phyloP scores from a whole-genome alignment of 2,888 invertebrate genomes.

The Leptinotarsa haldemani region DNA sequence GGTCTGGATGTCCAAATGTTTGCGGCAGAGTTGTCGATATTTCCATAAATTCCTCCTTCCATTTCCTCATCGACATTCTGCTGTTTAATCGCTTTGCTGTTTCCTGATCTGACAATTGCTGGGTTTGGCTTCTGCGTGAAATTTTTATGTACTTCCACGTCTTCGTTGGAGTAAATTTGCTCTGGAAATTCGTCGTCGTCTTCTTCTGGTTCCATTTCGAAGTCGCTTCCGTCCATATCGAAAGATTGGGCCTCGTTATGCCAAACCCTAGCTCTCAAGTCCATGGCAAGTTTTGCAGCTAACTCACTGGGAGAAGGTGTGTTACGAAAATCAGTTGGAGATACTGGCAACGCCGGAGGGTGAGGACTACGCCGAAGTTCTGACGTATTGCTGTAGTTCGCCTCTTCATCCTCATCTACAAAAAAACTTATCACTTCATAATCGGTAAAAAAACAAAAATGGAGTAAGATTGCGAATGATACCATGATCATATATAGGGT shows the following conservation, averaged over 20 bases:
- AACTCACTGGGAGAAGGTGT: conserved; percentile 9
- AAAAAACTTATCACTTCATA: no score
- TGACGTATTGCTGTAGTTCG: background rate
- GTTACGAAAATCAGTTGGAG: background rate
- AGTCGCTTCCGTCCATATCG: background rate
- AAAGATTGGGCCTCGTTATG: background rate
- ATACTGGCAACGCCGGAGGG: background rate
- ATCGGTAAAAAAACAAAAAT: no score
- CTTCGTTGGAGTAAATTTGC: background rate
- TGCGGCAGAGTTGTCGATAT: background rate
- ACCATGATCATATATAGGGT: no score
- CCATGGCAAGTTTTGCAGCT: conserved; percentile 22
- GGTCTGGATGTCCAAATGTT: background rate
- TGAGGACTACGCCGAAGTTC: background rate
- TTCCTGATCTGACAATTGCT: background rate
- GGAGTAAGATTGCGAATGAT: no score
- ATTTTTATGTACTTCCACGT: background rate
- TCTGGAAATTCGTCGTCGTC: background rate
- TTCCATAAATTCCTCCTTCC: background rate
- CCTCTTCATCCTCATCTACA: background rate
- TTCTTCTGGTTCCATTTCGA: background rate
- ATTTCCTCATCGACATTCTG: background rate
- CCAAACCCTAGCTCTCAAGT: conserved; percentile 16
- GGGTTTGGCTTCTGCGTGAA: background rate
- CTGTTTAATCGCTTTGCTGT: background rate